phyloP scores from a whole-genome alignment of 2,797 vertebrate genomes.

The Geotrypetes seraphini region DNA sequence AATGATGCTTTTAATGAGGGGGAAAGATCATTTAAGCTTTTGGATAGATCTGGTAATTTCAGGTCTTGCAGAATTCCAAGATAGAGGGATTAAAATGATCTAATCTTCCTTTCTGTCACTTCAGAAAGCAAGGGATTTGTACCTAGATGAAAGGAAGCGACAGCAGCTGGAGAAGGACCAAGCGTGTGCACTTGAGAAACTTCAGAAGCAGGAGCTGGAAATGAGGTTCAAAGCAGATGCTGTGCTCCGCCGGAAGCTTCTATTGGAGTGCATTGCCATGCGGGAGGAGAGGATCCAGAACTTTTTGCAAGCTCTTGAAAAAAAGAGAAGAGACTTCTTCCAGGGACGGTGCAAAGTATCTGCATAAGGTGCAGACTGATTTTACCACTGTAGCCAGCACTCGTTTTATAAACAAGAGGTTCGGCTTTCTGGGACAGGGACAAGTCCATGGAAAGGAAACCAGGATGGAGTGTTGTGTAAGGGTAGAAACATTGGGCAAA shows the following conservation, averaged over 20 bases:
- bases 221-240: constrained; percentile 54
- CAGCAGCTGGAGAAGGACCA: constrained; percentile 80
- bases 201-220: constrained; percentile 63
- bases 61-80: too few relatives aligned
- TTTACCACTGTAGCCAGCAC: too few relatives aligned
- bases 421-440: too few relatives aligned
- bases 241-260: constrained; percentile 54
- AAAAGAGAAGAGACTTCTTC: constrained; percentile 71
- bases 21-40: too few relatives aligned
- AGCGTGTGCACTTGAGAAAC: constrained; percentile 60
- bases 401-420: too few relatives aligned
- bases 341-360: constrained; percentile 41
- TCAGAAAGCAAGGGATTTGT: constrained; percentile 82
- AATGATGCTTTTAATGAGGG: too few relatives aligned
- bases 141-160: constrained; percentile 64
- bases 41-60: too few relatives aligned
- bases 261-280: constrained; percentile 60
- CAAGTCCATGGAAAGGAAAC: too few relatives aligned
- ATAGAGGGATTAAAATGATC: too few relatives aligned
- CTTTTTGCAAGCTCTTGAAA: constrained; percentile 75
- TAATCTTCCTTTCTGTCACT: constrained; percentile 15
- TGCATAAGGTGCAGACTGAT: constrained; percentile 33
- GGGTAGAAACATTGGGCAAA: too few relatives aligned
- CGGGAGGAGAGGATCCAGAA: constrained; percentile 75
- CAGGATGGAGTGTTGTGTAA: too few relatives aligned